A percentile compares a stretch with the other conserved stretches of the same genome.
These are phyloP conservation scores for Phyllostomus hastatus DNA, from an alignment of 2,113 vertebrate genomes.

Conservation along the genomic window DNA sequence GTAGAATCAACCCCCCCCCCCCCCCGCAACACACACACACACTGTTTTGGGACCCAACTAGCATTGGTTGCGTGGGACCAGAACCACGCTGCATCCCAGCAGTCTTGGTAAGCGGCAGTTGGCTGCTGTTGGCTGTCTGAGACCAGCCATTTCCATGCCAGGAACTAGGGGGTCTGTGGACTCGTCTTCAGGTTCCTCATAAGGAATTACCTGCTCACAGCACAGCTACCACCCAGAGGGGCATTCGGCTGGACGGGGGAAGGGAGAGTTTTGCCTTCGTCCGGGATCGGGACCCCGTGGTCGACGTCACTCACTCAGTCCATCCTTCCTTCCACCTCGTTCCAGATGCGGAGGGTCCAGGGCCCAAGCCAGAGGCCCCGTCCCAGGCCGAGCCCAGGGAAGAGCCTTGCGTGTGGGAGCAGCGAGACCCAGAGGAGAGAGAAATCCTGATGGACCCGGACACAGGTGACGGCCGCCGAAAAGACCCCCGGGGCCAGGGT, in stretches of 20 bases:
- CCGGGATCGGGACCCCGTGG: background rate
- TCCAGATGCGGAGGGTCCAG: constrained; percentile 51
- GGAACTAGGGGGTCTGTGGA: background rate
- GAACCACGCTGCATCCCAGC: rapidly evolving
- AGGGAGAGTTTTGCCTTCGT: background rate
- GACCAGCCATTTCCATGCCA: background rate
- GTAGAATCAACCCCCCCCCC: background rate
- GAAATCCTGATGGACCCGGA: constrained; percentile 72
- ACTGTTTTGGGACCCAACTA: background rate
- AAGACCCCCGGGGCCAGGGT: background rate
- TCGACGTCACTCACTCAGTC: background rate
- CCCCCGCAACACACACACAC: no score
- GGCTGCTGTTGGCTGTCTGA: background rate
- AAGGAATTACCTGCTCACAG: no score
- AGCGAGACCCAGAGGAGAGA: constrained; percentile 77
- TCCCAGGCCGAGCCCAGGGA: constrained; percentile 74
- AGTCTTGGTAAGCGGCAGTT: background rate
- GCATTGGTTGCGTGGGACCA: background rate
- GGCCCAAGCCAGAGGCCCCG: constrained; percentile 69
- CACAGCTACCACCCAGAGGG: rapidly evolving
- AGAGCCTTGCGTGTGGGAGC: constrained; percentile 78
- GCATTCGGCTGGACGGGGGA: background rate
- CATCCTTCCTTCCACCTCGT: background rate
- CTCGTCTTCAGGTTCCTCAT: background rate
- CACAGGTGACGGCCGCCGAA: constrained; percentile 68